phyloP scores from a whole-genome alignment of 2,113 vertebrate species.

The Podiceps cristatus region DNA sequence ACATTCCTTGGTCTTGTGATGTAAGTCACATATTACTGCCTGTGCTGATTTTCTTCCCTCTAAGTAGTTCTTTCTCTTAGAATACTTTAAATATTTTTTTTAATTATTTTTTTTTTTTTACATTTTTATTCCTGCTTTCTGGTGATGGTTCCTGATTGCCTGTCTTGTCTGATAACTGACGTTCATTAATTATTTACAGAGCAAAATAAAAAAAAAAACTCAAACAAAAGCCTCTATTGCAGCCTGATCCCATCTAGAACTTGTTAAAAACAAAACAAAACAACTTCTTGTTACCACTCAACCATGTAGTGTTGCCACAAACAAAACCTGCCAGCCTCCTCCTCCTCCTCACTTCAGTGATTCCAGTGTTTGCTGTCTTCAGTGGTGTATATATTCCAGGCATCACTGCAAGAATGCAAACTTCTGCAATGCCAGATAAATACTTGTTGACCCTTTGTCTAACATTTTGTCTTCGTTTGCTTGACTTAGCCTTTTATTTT shows the following conservation, averaged over 20 bases:
- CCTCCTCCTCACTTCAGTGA: constrained; percentile 66
- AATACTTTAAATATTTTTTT: constrained; percentile 47
- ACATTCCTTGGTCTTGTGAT: constrained; percentile 74
- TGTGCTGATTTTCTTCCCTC: constrained; percentile 73
- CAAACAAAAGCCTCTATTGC: constrained; percentile 96
- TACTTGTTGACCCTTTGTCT: constrained; percentile 73
- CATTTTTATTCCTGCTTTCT: constrained; percentile 86
- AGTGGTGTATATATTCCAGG: constrained; percentile 48
- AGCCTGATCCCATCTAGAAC: constrained; percentile 95
- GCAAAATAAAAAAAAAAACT: constrained; percentile 69
- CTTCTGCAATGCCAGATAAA: constrained; percentile 62
- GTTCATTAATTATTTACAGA: constrained; percentile 78
- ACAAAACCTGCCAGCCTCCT: constrained; percentile 69
- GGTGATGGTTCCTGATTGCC: constrained; percentile 99
- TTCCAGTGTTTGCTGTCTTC: constrained; percentile 63
- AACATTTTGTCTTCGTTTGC: constrained; percentile 74
- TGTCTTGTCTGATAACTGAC: constrained; percentile 96
- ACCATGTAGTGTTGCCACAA: constrained; percentile 71
- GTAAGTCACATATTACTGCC: constrained; percentile 75
- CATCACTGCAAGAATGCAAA: constrained; percentile 69
- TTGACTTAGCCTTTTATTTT: constrained; percentile 43
- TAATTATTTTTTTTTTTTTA: constrained; percentile 51
- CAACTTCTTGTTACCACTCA: constrained; percentile 68
- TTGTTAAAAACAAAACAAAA: constrained; percentile 70
- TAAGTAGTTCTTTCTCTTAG: constrained; percentile 78